Evolutionary conservation across 2,113 vertebrate genomes (phyloP).

Genomic region (Meles meles): DNA sequence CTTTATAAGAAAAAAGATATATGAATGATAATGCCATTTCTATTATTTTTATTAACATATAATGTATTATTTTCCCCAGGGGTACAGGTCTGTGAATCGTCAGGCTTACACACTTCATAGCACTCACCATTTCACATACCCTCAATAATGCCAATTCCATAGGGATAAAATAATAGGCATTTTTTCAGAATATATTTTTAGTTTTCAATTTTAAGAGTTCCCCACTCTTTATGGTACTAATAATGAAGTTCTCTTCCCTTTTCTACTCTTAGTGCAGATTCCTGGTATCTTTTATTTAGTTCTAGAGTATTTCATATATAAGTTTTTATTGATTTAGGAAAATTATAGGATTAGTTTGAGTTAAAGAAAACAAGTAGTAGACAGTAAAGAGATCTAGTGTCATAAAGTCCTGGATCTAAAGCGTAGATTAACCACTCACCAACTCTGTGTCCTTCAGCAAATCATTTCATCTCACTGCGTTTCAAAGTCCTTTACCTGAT

Average conservation of each 20-base stretch:
- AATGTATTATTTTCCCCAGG: no score
- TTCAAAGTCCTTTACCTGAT: not conserved
- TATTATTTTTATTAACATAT: no score
- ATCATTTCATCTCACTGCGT: not conserved
- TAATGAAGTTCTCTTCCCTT: not conserved
- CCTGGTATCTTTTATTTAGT: not conserved
- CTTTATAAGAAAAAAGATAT: not conserved
- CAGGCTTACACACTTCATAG: no score
- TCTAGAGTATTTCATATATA: not conserved
- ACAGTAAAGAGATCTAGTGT: not conserved
- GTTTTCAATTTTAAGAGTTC: not conserved
- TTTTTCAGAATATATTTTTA: slow-evolving; percentile 29
- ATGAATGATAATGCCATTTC: not conserved
- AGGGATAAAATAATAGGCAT: not conserved
- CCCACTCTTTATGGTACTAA: not conserved
- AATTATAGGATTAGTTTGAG: not conserved
- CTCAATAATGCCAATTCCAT: not conserved
- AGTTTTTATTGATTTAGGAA: not conserved
- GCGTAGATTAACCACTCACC: not conserved
- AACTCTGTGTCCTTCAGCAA: not conserved
- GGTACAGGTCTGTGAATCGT: no score
- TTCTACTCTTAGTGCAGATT: not conserved
- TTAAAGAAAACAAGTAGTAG: not conserved
- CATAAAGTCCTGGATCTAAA: not conserved
- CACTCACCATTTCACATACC: no score